phyloP scores from a whole-genome alignment of 2,797 vertebrate species.

The Rhynchonycteris naso region DNA sequence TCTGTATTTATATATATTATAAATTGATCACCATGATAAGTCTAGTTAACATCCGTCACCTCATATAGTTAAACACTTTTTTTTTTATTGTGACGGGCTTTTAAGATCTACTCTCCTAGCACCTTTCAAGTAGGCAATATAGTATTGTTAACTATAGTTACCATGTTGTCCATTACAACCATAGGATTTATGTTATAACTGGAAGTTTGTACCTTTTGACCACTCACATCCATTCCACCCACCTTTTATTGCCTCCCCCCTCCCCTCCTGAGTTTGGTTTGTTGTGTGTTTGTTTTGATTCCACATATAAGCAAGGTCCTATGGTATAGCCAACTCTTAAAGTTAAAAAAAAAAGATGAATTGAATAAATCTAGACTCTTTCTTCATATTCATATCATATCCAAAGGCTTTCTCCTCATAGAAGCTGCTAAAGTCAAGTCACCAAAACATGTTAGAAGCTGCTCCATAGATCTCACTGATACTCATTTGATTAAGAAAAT shows the following conservation, averaged over 20 bases:
- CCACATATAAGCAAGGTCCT: background rate
- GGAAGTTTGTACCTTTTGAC: background rate
- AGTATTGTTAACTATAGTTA: background rate
- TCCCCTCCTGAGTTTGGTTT: background rate
- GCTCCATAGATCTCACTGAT: conserved; percentile 19
- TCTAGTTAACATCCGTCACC: background rate
- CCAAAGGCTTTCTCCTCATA: conserved; percentile 55
- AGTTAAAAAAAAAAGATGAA: background rate
- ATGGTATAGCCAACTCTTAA: background rate
- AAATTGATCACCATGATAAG: background rate
- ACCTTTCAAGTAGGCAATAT: background rate
- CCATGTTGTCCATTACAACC: background rate
- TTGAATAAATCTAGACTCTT: background rate
- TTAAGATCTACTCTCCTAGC: background rate
- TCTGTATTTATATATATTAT: background rate
- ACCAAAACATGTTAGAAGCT: conserved; percentile 64
- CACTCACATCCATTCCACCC: background rate
- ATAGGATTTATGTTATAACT: background rate
- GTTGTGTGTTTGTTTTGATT: background rate
- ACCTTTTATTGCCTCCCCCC: background rate
- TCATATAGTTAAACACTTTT: background rate
- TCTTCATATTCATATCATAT: background rate
- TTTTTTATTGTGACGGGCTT: background rate
- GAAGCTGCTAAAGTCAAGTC: conserved; percentile 47
- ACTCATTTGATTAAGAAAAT: conserved; percentile 73